A percentile compares a stretch with the other conserved stretches of the same genome.
Conservation (phyloP, 2,113 vertebrate genomes). For the Malurus melanocephalus region DNA sequence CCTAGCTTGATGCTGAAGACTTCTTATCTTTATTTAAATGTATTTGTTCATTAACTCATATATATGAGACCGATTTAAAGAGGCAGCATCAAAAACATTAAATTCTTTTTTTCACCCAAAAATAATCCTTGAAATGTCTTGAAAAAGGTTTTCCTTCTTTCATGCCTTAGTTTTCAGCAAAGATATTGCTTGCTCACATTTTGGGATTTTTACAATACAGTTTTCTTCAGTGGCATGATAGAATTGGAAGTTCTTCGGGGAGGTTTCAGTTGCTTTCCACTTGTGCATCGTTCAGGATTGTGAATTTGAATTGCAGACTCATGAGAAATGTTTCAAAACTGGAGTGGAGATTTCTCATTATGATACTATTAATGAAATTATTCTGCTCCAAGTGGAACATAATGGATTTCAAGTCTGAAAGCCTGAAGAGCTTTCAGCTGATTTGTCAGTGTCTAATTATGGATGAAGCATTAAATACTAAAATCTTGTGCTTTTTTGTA, state of each 20-base stretch:
- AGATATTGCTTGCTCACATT: not conserved
- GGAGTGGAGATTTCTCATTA: not conserved
- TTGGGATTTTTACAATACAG: not conserved
- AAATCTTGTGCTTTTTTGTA: not conserved
- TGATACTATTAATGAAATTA: not conserved
- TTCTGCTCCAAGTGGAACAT: not conserved
- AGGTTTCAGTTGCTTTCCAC: not conserved
- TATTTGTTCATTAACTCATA: not conserved
- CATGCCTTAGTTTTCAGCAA: not conserved
- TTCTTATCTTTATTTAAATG: not conserved
- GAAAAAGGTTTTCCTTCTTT: not conserved
- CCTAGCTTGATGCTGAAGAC: not conserved
- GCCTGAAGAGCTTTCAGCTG: not conserved
- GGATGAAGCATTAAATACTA: not conserved
- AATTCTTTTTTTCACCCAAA: not conserved
- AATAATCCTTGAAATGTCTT: not conserved
- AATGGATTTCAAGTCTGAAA: not conserved
- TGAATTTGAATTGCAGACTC: not conserved
- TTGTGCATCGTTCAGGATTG: not conserved
- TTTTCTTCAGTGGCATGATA: not conserved
- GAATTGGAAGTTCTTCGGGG: not conserved
- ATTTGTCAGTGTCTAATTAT: not conserved
- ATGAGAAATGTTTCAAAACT: not conserved
- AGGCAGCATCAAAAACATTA: not conserved
- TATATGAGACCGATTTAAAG: not conserved